Conservation (phyloP, 2,888 invertebrate genomes). For the Rotaria magnacalcarata region DNA sequence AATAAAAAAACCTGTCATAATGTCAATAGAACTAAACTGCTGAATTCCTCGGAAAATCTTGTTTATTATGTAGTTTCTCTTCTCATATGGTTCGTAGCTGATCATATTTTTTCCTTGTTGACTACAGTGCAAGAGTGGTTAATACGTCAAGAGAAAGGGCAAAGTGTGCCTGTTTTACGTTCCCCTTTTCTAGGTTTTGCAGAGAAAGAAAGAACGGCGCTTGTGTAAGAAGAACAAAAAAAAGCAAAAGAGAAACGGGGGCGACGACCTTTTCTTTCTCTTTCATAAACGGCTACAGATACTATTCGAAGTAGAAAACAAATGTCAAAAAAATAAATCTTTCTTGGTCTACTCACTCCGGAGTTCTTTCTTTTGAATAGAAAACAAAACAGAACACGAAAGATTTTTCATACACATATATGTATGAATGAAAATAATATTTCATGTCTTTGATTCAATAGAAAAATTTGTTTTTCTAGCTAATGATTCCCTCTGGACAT, state of each 20-base stretch:
- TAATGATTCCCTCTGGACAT: too few relatives aligned
- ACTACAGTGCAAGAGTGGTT: not conserved
- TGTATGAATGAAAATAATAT: not conserved
- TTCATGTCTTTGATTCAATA: too few relatives aligned
- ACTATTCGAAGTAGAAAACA: not conserved
- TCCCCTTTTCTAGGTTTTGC: not conserved
- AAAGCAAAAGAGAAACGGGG: not conserved
- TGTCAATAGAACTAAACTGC: not conserved
- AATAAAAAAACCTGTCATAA: not conserved
- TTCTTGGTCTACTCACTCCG: not conserved
- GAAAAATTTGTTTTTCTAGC: too few relatives aligned
- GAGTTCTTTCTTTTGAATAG: too few relatives aligned
- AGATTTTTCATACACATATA: too few relatives aligned
- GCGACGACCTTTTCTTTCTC: not conserved
- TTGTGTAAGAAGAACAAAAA: not conserved
- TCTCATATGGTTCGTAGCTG: constrained; percentile 35
- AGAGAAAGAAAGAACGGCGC: not conserved
- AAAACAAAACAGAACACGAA: too few relatives aligned
- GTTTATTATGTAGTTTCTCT: not conserved
- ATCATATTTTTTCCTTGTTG: not conserved
- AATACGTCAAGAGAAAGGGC: not conserved
- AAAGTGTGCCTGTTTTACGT: not conserved
- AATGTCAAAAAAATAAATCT: not conserved
- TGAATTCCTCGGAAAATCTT: not conserved
- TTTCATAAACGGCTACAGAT: not conserved